Conservation (phyloP, 2,888 invertebrate genomes). For the Hemithea aestivaria region DNA sequence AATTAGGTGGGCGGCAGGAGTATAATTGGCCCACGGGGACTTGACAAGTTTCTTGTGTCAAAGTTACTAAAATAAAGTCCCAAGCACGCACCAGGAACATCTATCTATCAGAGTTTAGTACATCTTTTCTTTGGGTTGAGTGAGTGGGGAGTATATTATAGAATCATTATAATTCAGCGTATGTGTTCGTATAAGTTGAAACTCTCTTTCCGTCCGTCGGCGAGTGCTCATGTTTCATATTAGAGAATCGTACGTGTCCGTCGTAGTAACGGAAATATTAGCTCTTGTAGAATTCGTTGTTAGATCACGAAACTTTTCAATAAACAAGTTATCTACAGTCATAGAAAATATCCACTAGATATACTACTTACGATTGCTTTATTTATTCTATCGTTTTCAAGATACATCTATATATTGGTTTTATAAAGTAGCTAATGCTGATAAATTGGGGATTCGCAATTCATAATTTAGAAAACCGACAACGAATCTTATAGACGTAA, state of each 20-base stretch:
- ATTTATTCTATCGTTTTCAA: no score
- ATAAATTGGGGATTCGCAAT: no score
- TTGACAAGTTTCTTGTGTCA: not conserved
- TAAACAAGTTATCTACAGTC: conserved; percentile 5
- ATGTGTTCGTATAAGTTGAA: conserved; percentile 39
- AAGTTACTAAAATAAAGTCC: conserved; percentile 10
- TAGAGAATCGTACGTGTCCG: conserved; percentile 39
- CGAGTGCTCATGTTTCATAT: conserved; percentile 35
- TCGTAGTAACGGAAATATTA: conserved; percentile 28
- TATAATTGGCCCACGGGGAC: conserved; percentile 3
- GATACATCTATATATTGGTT: no score
- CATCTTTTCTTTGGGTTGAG: conserved; percentile 15
- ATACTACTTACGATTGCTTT: no score
- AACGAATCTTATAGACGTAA: conserved; percentile 30
- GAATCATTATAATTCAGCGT: conserved; percentile 51
- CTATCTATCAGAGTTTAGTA: conserved; percentile 24
- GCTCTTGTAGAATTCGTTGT: conserved; percentile 21
- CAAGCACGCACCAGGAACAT: conserved; percentile 16
- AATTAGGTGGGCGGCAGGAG: not conserved
- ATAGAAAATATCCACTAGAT: no score
- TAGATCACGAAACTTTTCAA: conserved; percentile 13
- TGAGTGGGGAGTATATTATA: conserved; percentile 24
- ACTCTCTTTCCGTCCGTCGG: conserved; percentile 46
- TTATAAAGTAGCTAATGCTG: no score
- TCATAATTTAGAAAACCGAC: conserved; percentile 1